Evolutionary conservation across 2,113 vertebrate genomes (phyloP), one percentile per base, ranked within the genome.

Genomic region (Morone chrysops): DNA sequence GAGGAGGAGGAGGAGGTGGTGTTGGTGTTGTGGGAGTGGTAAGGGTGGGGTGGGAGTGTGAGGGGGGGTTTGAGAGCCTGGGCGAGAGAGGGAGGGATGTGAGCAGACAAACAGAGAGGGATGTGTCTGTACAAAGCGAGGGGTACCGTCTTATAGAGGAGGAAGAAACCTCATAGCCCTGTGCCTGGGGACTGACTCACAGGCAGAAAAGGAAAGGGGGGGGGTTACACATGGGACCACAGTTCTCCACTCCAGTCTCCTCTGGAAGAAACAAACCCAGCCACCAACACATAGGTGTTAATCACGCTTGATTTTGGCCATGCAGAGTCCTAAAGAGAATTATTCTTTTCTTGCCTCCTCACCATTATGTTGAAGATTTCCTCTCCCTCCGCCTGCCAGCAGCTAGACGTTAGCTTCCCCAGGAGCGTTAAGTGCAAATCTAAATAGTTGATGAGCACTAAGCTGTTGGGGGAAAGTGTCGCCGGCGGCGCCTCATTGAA

Each of bases 371-470:
- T 71, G 83, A 80, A 48, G 56, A 85, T 67, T 84, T 82, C 83
- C 67, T 84, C 74, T 86, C 54, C 18, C 63, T 81, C 71, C 41
- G 40, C 78, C 75, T 60, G n/a, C 80, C 81, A 85, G 75, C 66
- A 87, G 86, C 81, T 84, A 70, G 82, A 85, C 75, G 80, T 82
- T 76, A 80, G 82, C 84, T 89, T 90, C 89, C 84, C 89, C 93
- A 87, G 78, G 88, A 92, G 91, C 67, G 82, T 91, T 92, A 92
- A 94, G 89, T 90, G 89, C 90, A 92, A 90, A 93, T 92, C 93
- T 94, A 94, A 93, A 94, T 94, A 92, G 93, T 94, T 94, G 91
- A 94, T 94, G 92, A 94, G 91, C 89, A 70, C 90, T 93, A 93
- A 94, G 93, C 88, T 94, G 90, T 89, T 89, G 91, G 90, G 86